Conservation (phyloP, 2,888 invertebrate species). For the Nezara viridula region DNA sequence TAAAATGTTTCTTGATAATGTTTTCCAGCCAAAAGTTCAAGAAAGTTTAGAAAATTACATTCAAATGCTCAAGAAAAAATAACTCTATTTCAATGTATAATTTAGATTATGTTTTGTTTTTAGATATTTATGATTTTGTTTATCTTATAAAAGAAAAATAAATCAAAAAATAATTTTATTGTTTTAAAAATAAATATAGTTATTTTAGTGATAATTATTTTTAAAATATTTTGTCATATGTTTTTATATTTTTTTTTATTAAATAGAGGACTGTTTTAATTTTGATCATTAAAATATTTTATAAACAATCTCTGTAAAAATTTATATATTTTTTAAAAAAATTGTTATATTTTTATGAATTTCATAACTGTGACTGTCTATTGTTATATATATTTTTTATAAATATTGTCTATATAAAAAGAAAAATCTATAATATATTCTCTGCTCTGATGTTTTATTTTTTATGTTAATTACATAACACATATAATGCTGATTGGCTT, state of each 20-base stretch:
- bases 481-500: not conserved
- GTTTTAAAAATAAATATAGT: not conserved
- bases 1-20: slow-evolving; percentile 74
- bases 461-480: not conserved
- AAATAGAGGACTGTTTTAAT: slow-evolving; percentile 26
- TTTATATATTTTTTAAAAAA: not conserved
- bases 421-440: not conserved
- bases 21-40: slow-evolving; percentile 79
- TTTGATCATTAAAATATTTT: not conserved
- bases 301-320: not conserved
- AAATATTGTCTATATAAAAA: slow-evolving; percentile 5
- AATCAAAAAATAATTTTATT: slow-evolving; percentile 2
- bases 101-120: slow-evolving; percentile 14
- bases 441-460: not conserved
- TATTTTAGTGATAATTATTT: not conserved
- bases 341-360: too few relatives aligned
- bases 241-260: slow-evolving; percentile 27
- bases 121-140: slow-evolving; percentile 9
- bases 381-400: slow-evolving; percentile 20
- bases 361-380: not conserved
- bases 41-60: slow-evolving; percentile 80
- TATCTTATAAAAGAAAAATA: not conserved
- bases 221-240: slow-evolving; percentile 39
- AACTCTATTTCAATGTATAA: not conserved
- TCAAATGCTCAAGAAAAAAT: slow-evolving; percentile 73